Base-by-base conservation (phyloP, 2,113 vertebrate species). In the Scomber colias region DNA sequence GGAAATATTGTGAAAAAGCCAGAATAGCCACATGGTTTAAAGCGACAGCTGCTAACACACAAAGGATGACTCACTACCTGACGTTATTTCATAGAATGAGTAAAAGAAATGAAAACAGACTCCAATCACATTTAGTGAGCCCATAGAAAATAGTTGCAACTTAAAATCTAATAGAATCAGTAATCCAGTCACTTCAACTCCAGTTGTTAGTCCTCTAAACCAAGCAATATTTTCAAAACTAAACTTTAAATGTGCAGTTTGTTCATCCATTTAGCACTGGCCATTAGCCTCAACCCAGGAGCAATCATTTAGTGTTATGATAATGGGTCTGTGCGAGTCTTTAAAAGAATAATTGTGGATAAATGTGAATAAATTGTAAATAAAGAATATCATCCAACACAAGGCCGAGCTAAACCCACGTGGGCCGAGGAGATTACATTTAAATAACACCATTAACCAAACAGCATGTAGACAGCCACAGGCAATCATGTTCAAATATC, bases 31-130 rank as follows among this genome's bases (percentile, higher is more conserved):
- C 15, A 31, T 12, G 31, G 62, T 62, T 75, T 72, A 76, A 81
- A 86, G 74, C 1, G n/a, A 81, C 77, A 82, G 69, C 79, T 12
- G 67, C 85, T 72, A 53, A 40, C 24, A 14, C 55, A 60, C 12
- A 30, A 16, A 57, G 21, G 24, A 56, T 59, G 48, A 65, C 44
- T 75, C 51, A 44, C 14, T 9, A 70, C n/a, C 57, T 35, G n/a
- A 1, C 11, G 14, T 24, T 57, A 1, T 50, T 66, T 69, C 55
- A 62, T 5, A n/a, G 16, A 46, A 15, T 7, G 16, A 64, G 17
- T 11, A 15, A 72, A 69, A 53, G 2, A n/a, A 30, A 65, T 13
- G 11, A 7, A 46, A 16, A 46, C 11, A 30, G 14, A 13, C 15
- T 21, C 13, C 27, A 9, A 46, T 6, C 5, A 35, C n/a, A 46